Base-by-base conservation (phyloP, 1,140 invertebrate species). In the Brachionus plicatilis region DNA sequence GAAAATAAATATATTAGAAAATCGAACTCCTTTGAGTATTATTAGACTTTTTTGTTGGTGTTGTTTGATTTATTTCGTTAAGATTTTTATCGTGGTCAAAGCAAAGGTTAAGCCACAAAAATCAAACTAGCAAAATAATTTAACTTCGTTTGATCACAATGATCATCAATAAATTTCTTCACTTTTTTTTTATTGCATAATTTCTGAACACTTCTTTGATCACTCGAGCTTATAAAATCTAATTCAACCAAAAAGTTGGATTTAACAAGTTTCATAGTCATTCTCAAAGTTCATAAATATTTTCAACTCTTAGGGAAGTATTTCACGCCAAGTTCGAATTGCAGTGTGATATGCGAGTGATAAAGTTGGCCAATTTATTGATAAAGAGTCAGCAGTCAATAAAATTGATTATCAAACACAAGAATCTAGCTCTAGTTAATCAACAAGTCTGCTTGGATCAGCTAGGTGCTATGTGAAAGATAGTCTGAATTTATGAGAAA, bases 331-430 rank as follows among this genome's bases (percentile, higher is more conserved):
- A 60, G 53, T 60, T 20, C 47, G 7, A 53, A 17, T 53, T 60
- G 53, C 53, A 60, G 20, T 20, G 20, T 60, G 53, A 60, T 60
- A 60, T 20, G 3, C 17, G 0, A 24, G 53, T 60, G 33, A 37
- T 37, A 37, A 37, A 37, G 33, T 37, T 37, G 33, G 33, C 33
- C 33, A 37, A 37, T 37, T 37, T 29, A 29, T 43, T 41, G n/a
- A 43, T 24, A 72, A 41, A 43, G 27, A 70, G 14, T 14, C n/a
- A 70, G 11, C 68, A 72, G 68, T 72, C 68, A 43, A 72, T 72
- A 72, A 72, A 72, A 72, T 72, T 72, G 68, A 72, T 72, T 72
- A 72, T 72, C 68, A 72, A 72, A 72, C 68, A 41, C 37, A 11
- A 72, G 33, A 37, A 70, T 53, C 47, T 14, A 70, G 27, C 66